Base-by-base conservation (phyloP, 1,140 invertebrate genomes). In the Cydia pomonella region DNA sequence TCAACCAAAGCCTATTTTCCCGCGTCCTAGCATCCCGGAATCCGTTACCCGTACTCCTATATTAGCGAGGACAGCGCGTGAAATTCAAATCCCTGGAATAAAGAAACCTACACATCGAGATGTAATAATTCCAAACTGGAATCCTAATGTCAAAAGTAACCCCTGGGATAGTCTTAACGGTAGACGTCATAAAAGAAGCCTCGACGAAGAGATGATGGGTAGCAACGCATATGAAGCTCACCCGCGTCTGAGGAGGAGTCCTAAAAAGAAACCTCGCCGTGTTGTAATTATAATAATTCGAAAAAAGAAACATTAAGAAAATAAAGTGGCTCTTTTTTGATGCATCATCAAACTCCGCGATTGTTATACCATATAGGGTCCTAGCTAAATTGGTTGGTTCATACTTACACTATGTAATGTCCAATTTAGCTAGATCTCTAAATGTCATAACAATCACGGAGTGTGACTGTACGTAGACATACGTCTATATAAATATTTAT, bases 91-190 rank as follows among this genome's bases (percentile, higher is more conserved):
- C 62, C 41, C 77, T 47, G 78, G 78, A 62, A 71, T 79, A 10
- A 78, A 74, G 23, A 81, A 81, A 29, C 81, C 80, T 1, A 77
- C 76, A 7, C 75, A 84, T 71, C 79, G 75, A 69, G 75, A 81
- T 72, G 75, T 84, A 4, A 75, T 81, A 0, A 83, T 83, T 64
- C 83, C 83, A 0, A 84, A 82, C 18, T 84, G 83, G 83, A 83
- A 83, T 33, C 81, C 83, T n/a, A 76, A 84, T 69, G 79, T 73
- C 6, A 79, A 71, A 38, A 82, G 69, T 9, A 73, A 80, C 59
- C 80, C 81, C 9, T 78, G 80, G 80, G 72, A 63, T 47, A 63
- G 64, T 74, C 73, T 77, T 71, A 12, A 38, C 73, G 76, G 53
- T 59, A n/a, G 64, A 41, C 53, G 53, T 59, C 53, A 21, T 59